Percentiles rank a stretch among this genome's conserved stretches.
Conservation (phyloP, 2,797 vertebrate genomes). For the Rhinella marina region DNA sequence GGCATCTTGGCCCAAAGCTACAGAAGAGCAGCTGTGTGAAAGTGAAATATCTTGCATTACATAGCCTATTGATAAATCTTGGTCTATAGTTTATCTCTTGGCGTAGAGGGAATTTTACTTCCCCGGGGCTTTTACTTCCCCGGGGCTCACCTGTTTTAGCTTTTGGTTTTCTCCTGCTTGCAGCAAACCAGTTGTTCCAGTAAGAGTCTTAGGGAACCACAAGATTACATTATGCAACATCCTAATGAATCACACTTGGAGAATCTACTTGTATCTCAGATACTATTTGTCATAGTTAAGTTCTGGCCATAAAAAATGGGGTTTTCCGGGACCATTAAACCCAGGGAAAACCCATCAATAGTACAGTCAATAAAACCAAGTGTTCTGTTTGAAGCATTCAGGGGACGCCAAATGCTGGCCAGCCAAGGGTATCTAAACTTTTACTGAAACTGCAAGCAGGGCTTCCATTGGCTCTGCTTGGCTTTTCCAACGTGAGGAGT, state of each 20-base stretch:
- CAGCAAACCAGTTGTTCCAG: neutral
- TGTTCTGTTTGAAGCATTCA: too few species aligned
- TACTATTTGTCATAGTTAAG: neutral
- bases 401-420: too few species aligned
- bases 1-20: neutral
- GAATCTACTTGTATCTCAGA: neutral
- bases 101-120: conserved; percentile 8
- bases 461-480: too few species aligned
- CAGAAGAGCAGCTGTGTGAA: conserved; percentile 2
- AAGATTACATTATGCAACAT: neutral
- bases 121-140: conserved; percentile 17
- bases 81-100: conserved; percentile 2
- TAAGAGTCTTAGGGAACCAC: neutral
- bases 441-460: too few species aligned
- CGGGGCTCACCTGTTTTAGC: neutral
- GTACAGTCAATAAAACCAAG: neutral
- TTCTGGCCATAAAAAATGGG: too few species aligned
- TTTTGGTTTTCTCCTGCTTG: neutral
- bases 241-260: neutral
- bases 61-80: conserved; percentile 7
- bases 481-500: too few species aligned
- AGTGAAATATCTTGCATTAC: conserved; percentile 5
- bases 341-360: neutral
- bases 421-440: too few species aligned
- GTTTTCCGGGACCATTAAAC: too few species aligned